Evolutionary conservation across 2,113 vertebrate species (phyloP), one percentile per base, ranked within the genome.

Genomic region (Casuarius casuarius): DNA sequence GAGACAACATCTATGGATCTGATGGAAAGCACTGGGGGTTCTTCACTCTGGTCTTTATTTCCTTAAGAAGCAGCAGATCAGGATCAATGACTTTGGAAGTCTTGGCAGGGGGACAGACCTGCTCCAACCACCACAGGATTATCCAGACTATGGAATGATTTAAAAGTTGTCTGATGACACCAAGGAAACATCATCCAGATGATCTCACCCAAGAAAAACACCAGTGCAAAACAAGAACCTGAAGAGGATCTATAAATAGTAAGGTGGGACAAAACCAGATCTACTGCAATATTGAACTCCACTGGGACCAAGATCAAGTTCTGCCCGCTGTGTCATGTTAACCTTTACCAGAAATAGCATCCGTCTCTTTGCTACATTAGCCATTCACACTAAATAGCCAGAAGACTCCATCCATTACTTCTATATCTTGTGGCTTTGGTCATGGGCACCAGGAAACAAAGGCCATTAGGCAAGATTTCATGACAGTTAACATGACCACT

Each of bases 211-310:
- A 1, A n/a, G 46, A 38, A 48, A 33, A 11, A 20, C 12, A n/a
- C 2, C 62, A 48, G 48, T 15, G 33, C 29, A 91, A 83, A 21
- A 21, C 58, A 66, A 54, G 67, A 71, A 29, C 13, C 35, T 29
- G 4, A 0, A 7, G 74, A 76, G 26, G n/a, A 54, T 7, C 2
- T 3, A 5, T 12, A 79, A 74, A n/a, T 0, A 40, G 5, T 2
- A 18, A 73, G 5, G 5, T 3, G 10, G 54, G 35, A 54, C 40
- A n/a, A 54, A 61, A 7, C 4, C 44, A 54, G 9, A 6, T 25
- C 38, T 52, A 31, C 42, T 22, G 1, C 3, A 54, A 2, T 1
- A 2, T 7, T 0, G 25, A 71, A n/a, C 51, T n/a, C 7, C 49
- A 3, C 26, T 20, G 13, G 2, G 38, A 62, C 20, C 28, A 17